Evolutionary conservation across 2,888 invertebrate genomes (phyloP).

Genomic region (Pterostichus niger): DNA sequence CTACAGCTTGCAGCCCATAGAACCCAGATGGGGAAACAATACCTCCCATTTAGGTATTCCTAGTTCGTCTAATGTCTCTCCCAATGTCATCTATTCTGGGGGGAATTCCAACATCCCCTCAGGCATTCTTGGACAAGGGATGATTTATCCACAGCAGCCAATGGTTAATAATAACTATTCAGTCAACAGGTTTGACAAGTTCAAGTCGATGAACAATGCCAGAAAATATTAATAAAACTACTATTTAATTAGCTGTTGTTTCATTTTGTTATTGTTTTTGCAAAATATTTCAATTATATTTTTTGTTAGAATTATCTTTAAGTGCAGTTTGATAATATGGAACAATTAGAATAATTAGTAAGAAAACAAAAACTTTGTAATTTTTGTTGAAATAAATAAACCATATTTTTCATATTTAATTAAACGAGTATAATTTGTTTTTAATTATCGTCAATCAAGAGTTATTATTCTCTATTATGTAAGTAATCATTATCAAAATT

Average conservation of each 20-base stretch:
- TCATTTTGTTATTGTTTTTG: too few species aligned
- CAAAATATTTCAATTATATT: too few species aligned
- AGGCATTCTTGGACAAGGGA: conserved; percentile 71
- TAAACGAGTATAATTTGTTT: too few species aligned
- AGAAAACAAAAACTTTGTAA: too few species aligned
- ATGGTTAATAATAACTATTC: conserved; percentile 73
- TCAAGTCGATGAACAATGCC: conserved; percentile 70
- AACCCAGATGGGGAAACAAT: conserved; percentile 49
- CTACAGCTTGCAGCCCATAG: conserved; percentile 62
- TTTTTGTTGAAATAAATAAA: too few species aligned
- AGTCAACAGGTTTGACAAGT: conserved; percentile 74
- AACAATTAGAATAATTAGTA: too few species aligned
- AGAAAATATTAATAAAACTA: conserved; percentile 72
- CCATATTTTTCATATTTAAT: too few species aligned
- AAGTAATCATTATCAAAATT: too few species aligned
- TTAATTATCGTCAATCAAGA: too few species aligned
- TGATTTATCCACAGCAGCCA: conserved; percentile 75
- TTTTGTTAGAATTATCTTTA: background rate
- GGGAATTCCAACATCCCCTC: conserved; percentile 71
- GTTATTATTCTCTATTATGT: too few species aligned
- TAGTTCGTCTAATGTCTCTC: conserved; percentile 67
- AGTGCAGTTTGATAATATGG: too few species aligned
- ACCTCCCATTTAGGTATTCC: conserved; percentile 56
- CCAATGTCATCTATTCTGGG: conserved; percentile 67
- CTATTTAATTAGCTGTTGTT: too few species aligned